Evolutionary conservation across 2,888 invertebrate genomes (phyloP), one percentile per base, ranked within the genome.

Genomic region (Phlogophora meticulosa): DNA sequence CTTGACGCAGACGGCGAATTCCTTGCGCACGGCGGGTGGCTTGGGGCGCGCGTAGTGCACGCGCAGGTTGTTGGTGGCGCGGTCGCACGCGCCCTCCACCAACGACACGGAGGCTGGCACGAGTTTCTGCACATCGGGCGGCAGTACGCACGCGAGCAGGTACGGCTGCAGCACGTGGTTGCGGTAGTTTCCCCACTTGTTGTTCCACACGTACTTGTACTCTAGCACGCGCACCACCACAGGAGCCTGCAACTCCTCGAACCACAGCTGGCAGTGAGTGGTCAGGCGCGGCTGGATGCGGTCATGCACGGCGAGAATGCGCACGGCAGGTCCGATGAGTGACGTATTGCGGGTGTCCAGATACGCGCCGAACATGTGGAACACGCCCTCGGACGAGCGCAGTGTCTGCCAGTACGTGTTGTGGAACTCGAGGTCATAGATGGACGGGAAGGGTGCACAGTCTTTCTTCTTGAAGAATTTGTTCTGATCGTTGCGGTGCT

Each of bases 131-230:
- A 97, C 97, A 20, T 96, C 96, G 74, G 96, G 96, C 0, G 99
- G 98, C 82, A 99, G 96, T 88, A 98, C 97, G 92, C 99, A 99
- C 22, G 98, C 98, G 77, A 98, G 97, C 81, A 99, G 96, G 90
- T 98, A 99, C 0, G 99, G 98, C 93, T 99, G 98, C 90, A 98
- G 98, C 76, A 98, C 97, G 59, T 97, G 97, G 91, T 98, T 98
- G 88, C 98, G 98, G 93, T 98, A 98, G 93, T 98, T 98, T 68
- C 98, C 98, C 99, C 98, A 99, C 92, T 98, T 98, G 84, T 97
- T 97, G 91, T 98, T 98, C 99, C 99, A 99, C 82, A 98, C 98
- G 91, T 98, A 98, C 90, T 98, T 98, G 94, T 98, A 98, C 92
- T 98, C 98, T 82, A 98, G 97, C 22, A 97, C 97, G 88, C 98